Percentiles rank a stretch among this genome's conserved stretches.
phyloP scores from a whole-genome alignment of 2,113 vertebrate genomes.

The Oxyura jamaicensis region DNA sequence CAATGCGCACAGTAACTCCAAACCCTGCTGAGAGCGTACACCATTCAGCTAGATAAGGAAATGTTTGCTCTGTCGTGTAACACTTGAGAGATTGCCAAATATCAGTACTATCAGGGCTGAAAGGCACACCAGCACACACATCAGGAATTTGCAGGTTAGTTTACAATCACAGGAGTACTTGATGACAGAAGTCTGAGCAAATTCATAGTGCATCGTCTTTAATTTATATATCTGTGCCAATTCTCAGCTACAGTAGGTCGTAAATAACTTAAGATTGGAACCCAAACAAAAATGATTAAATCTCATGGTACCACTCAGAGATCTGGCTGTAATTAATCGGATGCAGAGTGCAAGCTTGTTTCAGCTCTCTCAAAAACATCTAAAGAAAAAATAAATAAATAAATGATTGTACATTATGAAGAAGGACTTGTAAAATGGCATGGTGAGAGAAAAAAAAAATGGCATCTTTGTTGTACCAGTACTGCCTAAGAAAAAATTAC shows the following conservation, averaged over 20 bases:
- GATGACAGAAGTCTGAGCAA: background rate
- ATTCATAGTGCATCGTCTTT: background rate
- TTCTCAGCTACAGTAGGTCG: background rate
- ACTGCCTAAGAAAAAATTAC: background rate
- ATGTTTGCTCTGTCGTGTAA: background rate
- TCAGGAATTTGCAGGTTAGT: background rate
- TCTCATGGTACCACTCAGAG: background rate
- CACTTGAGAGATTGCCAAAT: background rate
- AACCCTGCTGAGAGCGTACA: background rate
- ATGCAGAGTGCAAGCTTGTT: background rate
- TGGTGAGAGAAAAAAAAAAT: background rate
- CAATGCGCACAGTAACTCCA: background rate
- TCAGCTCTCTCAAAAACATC: background rate
- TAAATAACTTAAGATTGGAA: background rate
- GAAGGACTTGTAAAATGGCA: background rate
- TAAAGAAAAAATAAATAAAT: background rate
- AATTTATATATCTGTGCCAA: background rate
- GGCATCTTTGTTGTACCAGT: background rate
- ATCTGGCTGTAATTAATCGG: background rate
- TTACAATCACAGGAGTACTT: background rate
- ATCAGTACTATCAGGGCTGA: background rate
- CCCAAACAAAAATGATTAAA: background rate
- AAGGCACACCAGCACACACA: background rate
- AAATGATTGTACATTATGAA: background rate
- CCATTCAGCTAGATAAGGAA: background rate